A percentile compares a stretch with the other conserved stretches of the same genome.
These are phyloP conservation scores for Pygoscelis antarcticus DNA, from an alignment of 2,113 vertebrate genomes.

Conservation along the genomic window DNA sequence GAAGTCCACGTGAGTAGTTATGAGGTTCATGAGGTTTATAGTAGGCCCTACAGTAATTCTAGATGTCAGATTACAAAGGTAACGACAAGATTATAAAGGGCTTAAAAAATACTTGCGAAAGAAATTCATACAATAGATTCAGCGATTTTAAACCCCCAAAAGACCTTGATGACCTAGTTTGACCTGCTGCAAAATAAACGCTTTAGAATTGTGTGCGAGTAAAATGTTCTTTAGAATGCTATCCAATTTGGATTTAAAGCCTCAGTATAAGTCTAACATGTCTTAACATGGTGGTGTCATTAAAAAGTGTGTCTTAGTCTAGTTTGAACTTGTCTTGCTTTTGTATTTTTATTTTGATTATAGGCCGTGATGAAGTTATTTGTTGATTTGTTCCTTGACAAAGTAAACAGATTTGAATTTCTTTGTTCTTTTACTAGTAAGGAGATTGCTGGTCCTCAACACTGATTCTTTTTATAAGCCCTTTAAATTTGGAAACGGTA, in stretches of 20 bases:
- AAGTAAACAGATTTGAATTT: not conserved
- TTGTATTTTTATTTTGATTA: not conserved
- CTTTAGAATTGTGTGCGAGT: not conserved
- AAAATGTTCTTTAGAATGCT: not conserved
- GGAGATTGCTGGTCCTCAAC: not conserved
- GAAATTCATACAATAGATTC: not conserved
- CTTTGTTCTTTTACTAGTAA: not conserved
- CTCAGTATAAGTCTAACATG: not conserved
- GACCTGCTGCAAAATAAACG: not conserved
- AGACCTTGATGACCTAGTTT: not conserved
- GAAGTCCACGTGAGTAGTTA: not conserved
- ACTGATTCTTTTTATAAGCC: not conserved
- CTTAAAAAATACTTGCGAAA: not conserved
- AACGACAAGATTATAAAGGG: not conserved
- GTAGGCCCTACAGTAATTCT: not conserved
- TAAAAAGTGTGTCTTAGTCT: not conserved
- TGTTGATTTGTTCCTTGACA: not conserved
- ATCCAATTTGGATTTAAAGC: not conserved
- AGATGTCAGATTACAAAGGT: not conserved
- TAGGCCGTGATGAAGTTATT: not conserved
- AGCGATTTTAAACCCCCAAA: not conserved
- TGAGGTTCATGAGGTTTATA: not conserved
- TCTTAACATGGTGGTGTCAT: not conserved
- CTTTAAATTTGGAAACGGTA: not conserved
- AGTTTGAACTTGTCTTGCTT: not conserved